These are phyloP conservation scores for Erebia epiphron DNA, from an alignment of 2,888 invertebrate genomes.

Conservation along the genomic window DNA sequence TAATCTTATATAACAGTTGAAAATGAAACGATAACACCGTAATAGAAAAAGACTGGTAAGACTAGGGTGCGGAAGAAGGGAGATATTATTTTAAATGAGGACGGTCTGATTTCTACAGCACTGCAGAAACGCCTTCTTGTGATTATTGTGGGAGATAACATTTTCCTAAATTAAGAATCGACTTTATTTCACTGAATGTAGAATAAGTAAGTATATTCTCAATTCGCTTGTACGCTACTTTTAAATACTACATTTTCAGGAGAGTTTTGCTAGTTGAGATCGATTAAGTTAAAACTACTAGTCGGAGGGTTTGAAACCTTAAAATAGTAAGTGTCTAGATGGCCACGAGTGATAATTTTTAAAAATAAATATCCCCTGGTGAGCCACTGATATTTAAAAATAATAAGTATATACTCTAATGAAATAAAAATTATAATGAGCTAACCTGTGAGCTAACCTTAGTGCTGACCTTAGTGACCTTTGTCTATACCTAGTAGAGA, in stretches of 20 bases:
- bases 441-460: too few relatives aligned
- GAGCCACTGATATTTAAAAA: too few relatives aligned
- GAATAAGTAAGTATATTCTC: constrained; percentile 7
- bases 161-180: constrained; percentile 18
- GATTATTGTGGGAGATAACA: constrained; percentile 25
- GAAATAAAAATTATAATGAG: too few relatives aligned
- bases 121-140: constrained; percentile 21
- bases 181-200: constrained; percentile 14
- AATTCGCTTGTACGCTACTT: constrained; percentile 1
- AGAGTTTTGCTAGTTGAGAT: not conserved
- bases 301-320: not conserved
- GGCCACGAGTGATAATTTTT: too few relatives aligned
- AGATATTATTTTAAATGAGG: constrained; percentile 16
- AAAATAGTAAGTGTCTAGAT: not conserved
- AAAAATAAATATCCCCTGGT: too few relatives aligned
- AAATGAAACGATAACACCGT: not conserved
- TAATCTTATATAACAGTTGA: too few relatives aligned
- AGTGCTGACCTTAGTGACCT: too few relatives aligned
- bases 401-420: too few relatives aligned
- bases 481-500: too few relatives aligned
- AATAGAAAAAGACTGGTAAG: constrained; percentile 10
- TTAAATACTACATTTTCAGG: not conserved
- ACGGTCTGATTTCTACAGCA: constrained; percentile 21
- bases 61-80: constrained; percentile 1
- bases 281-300: not conserved